Evolutionary conservation across 1,140 invertebrate genomes (phyloP).

Genomic region (Wasmannia auropunctata): DNA sequence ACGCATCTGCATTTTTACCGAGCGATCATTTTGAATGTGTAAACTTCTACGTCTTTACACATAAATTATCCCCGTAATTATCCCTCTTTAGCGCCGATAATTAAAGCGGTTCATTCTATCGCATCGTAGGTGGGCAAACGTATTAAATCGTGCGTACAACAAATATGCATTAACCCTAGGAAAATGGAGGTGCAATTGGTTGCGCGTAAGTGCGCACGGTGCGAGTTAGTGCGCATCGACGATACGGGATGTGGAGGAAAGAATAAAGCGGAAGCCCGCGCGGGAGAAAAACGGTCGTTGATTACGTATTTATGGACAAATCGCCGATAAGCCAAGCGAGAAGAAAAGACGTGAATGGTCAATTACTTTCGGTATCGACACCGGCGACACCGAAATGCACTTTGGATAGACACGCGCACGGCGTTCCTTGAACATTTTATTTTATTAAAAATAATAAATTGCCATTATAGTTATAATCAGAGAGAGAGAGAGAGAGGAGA

Average conservation of each 20-base stretch:
- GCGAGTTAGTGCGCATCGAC: constrained; percentile 23
- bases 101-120: background rate
- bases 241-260: background rate
- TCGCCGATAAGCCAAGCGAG: constrained; percentile 35
- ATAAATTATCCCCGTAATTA: constrained; percentile 4
- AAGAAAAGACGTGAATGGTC: constrained; percentile 1
- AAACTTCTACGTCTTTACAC: background rate
- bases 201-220: constrained; percentile 26
- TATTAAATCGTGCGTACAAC: constrained; percentile 29
- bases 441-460: background rate
- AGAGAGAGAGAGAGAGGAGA: background rate
- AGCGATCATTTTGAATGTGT: background rate
- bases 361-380: constrained; percentile 40
- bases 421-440: background rate
- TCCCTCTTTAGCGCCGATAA: background rate
- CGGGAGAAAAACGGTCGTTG: constrained; percentile 4
- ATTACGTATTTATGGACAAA: constrained; percentile 30
- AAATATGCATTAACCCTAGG: constrained; percentile 58
- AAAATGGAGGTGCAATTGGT: constrained; percentile 36
- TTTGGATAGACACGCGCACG: background rate
- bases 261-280: constrained; percentile 20
- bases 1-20: background rate
- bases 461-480: background rate
- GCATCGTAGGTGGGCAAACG: background rate
- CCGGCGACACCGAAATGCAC: constrained; percentile 20